A percentile compares a stretch with the other conserved stretches of the same genome.
phyloP scores from a whole-genome alignment of 2,797 vertebrate genomes.

The Salmo trutta region DNA sequence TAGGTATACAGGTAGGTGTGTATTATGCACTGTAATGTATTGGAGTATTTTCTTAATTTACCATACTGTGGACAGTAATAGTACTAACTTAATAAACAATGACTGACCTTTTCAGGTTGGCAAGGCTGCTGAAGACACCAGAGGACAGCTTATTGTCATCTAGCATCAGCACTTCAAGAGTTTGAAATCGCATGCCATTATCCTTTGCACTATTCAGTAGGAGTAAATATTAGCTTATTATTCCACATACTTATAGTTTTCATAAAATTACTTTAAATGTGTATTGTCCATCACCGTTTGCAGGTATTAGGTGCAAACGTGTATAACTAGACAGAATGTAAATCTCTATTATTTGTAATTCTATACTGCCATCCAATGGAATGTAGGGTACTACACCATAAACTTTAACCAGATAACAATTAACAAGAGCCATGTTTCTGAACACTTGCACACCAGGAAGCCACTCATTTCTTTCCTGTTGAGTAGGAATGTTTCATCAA shows the following conservation, averaged over 20 bases:
- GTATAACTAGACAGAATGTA: not conserved
- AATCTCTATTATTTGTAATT: not conserved
- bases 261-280: not conserved
- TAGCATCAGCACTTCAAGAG: slow-evolving; percentile 82
- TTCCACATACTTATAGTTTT: not conserved
- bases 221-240: not conserved
- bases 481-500: not conserved
- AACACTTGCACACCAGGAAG: not conserved
- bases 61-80: not conserved
- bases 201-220: slow-evolving; percentile 39
- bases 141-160: slow-evolving; percentile 83
- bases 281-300: not conserved
- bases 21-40: not conserved
- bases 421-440: not conserved
- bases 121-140: slow-evolving; percentile 77
- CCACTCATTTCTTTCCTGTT: not conserved
- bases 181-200: slow-evolving; percentile 61
- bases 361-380: not conserved
- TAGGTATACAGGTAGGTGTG: not conserved
- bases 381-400: not conserved
- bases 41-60: not conserved
- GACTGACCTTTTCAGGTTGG: slow-evolving; percentile 76
- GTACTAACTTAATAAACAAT: not conserved
- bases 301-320: not conserved
- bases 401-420: not conserved